These are phyloP conservation scores for Sinhomidia bicolor DNA, from an alignment of 2,888 invertebrate species.

Conservation along the genomic window DNA sequence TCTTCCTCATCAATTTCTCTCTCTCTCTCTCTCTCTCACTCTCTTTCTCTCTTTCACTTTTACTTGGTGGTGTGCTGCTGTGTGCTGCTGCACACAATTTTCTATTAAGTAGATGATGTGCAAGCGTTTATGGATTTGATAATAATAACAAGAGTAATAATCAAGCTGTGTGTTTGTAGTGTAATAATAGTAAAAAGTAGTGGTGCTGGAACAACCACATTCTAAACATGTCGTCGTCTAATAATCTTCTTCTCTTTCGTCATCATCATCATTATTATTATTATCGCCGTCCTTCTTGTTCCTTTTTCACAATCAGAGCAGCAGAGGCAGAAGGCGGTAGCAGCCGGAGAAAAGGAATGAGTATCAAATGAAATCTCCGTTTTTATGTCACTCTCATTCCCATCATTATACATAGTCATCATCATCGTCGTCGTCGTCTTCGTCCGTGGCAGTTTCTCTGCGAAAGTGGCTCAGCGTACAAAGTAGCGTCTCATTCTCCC, in stretches of 20 bases:
- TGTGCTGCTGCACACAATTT: not conserved
- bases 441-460: not conserved
- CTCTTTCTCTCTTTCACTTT: not conserved
- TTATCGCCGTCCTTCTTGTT: not conserved
- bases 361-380: conserved; percentile 11
- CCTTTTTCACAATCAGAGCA: not conserved
- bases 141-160: conserved; percentile 6
- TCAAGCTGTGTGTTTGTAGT: not conserved
- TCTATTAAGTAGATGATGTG: conserved; percentile 37
- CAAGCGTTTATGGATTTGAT: conserved; percentile 48
- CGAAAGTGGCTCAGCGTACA: too few relatives aligned
- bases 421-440: too few relatives aligned
- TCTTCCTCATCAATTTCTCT: conserved; percentile 25
- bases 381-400: too few relatives aligned
- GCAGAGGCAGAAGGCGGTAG: not conserved
- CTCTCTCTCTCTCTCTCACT: conserved; percentile 2
- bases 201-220: not conserved
- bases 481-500: too few relatives aligned
- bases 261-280: not conserved
- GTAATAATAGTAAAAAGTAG: not conserved
- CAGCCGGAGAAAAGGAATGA: conserved; percentile 24
- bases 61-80: too few relatives aligned
- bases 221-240: not conserved
- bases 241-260: not conserved
- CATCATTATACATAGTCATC: too few relatives aligned